A percentile compares a stretch with the other conserved stretches of the same genome.
Evolutionary conservation across 2,888 invertebrate species (phyloP).

Genomic region (Mythimna pallens): DNA sequence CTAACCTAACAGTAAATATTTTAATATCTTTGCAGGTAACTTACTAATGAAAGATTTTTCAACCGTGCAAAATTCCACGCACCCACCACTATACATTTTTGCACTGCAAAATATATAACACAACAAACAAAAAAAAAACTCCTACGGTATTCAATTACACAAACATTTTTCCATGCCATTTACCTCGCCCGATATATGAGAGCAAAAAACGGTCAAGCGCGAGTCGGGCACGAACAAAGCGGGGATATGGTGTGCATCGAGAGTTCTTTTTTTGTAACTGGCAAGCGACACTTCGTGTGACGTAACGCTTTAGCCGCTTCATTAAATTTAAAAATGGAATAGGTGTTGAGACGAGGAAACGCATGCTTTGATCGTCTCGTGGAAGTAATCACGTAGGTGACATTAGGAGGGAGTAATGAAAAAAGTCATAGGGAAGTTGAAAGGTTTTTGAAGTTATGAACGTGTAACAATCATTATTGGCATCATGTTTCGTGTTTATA

Average conservation of each 20-base stretch:
- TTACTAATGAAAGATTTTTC: neutral
- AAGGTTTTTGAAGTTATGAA: constrained; percentile 3
- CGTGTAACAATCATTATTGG: neutral
- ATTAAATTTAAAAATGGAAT: constrained; percentile 37
- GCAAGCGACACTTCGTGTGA: constrained; percentile 27
- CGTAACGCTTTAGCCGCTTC: constrained; percentile 33
- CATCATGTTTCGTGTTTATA: neutral
- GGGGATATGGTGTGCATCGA: constrained; percentile 46
- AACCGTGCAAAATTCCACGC: constrained; percentile 1
- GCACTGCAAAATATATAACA: constrained; percentile 22
- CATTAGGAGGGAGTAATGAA: neutral
- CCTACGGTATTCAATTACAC: constrained; percentile 65
- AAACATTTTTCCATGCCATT: constrained; percentile 67
- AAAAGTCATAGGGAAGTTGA: neutral
- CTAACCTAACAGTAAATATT: neutral
- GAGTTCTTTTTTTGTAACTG: constrained; percentile 34
- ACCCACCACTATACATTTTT: constrained; percentile 7
- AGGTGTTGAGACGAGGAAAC: constrained; percentile 16
- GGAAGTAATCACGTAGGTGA: constrained; percentile 21
- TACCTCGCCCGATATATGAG: constrained; percentile 62
- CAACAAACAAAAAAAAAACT: constrained; percentile 22
- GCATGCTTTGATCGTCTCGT: constrained; percentile 38
- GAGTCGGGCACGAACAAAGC: constrained; percentile 39
- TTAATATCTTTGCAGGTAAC: neutral
- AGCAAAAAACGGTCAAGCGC: constrained; percentile 59